Conservation (phyloP, 2,888 invertebrate genomes). For the Agonopterix arenella region DNA sequence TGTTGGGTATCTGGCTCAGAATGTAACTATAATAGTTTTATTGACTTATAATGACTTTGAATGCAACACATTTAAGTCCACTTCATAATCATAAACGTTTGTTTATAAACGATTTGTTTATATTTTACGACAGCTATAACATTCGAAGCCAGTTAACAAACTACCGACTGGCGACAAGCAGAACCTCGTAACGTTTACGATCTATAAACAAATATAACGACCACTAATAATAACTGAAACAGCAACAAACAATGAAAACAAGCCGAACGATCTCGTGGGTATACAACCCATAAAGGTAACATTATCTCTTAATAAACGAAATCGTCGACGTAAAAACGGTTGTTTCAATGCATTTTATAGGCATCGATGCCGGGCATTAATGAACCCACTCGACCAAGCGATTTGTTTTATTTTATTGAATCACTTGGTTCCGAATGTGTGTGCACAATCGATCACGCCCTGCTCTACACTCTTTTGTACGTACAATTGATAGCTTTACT, state of each 20-base stretch:
- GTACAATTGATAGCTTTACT: neutral
- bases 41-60: slow-evolving; percentile 14
- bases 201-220: slow-evolving; percentile 71
- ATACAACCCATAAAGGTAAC: slow-evolving; percentile 69
- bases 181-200: slow-evolving; percentile 67
- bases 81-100: slow-evolving; percentile 40
- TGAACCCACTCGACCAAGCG: slow-evolving; percentile 40
- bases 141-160: slow-evolving; percentile 63
- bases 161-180: slow-evolving; percentile 62
- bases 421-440: slow-evolving; percentile 10
- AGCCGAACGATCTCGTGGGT: slow-evolving; percentile 51
- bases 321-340: slow-evolving; percentile 58
- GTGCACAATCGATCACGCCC: neutral
- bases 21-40: slow-evolving; percentile 22
- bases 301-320: slow-evolving; percentile 73
- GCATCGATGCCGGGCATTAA: slow-evolving; percentile 38
- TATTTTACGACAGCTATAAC: slow-evolving; percentile 60
- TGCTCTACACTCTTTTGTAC: neutral
- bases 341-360: slow-evolving; percentile 53
- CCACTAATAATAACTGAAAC: slow-evolving; percentile 74
- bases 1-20: slow-evolving; percentile 4
- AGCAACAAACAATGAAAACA: slow-evolving; percentile 70
- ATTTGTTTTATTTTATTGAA: slow-evolving; percentile 24
- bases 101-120: slow-evolving; percentile 63
- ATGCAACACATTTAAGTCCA: slow-evolving; percentile 30